phyloP scores from a whole-genome alignment of 2,113 vertebrate species.

The Synchiropus splendidus region DNA sequence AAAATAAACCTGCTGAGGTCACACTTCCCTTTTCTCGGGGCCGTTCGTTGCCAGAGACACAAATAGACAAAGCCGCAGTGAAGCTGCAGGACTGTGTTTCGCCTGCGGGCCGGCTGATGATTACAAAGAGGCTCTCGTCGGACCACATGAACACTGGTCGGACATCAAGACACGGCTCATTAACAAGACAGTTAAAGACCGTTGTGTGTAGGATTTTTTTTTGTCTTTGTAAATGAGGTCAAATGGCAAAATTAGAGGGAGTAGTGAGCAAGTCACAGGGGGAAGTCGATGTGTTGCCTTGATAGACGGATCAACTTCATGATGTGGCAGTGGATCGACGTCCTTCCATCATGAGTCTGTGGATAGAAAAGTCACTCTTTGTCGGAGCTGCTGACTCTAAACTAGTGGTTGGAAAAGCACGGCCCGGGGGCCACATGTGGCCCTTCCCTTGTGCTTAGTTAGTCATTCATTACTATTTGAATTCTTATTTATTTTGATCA shows the following conservation, averaged over 20 bases:
- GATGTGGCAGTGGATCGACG: too few relatives aligned
- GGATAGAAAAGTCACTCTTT: too few relatives aligned
- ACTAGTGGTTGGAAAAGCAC: too few relatives aligned
- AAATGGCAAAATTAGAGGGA: neutral
- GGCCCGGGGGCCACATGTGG: too few relatives aligned
- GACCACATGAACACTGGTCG: neutral
- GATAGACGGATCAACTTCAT: too few relatives aligned
- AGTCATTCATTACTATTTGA: too few relatives aligned
- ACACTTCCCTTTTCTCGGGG: conserved; percentile 39
- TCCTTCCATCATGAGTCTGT: too few relatives aligned
- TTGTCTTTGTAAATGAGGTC: neutral
- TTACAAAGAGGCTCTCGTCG: conserved; percentile 1
- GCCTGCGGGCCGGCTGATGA: conserved; percentile 13
- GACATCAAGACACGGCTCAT: neutral
- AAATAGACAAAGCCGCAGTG: conserved; percentile 34
- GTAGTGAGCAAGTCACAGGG: too few relatives aligned
- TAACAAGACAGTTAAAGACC: neutral
- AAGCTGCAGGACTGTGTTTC: conserved; percentile 6
- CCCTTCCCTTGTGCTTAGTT: too few relatives aligned
- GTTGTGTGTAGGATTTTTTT: neutral
- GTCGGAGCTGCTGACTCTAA: too few relatives aligned
- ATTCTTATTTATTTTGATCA: too few relatives aligned
- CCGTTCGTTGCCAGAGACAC: conserved; percentile 12
- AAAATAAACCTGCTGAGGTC: conserved; percentile 35
- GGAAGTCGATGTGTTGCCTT: neutral